Percentiles rank a stretch among this genome's conserved stretches.
phyloP scores from a whole-genome alignment of 2,797 vertebrate species.

The Acanthurus leucopareius region DNA sequence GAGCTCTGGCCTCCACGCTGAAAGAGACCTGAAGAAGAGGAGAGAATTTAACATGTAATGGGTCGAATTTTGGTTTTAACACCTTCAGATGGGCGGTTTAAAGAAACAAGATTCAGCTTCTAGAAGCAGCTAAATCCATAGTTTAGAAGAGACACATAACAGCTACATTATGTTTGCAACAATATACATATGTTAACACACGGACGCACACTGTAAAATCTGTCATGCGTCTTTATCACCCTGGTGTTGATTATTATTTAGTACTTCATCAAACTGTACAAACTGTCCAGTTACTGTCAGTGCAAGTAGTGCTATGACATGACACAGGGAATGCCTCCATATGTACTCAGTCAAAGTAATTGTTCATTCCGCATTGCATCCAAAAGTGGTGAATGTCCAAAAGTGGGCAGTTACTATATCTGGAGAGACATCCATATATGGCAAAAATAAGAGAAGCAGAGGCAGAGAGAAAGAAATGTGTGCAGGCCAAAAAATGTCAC shows the following conservation, averaged over 20 bases:
- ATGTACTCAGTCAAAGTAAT: conserved; percentile 66
- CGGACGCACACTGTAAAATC: not conserved
- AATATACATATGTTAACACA: too few relatives aligned
- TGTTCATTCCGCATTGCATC: conserved; percentile 65
- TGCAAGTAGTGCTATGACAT: conserved; percentile 32
- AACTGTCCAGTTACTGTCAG: conserved; percentile 22
- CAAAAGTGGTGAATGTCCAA: conserved; percentile 77
- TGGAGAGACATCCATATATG: conserved; percentile 81
- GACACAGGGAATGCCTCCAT: conserved; percentile 55
- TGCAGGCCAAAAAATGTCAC: conserved; percentile 74
- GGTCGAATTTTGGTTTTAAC: not conserved
- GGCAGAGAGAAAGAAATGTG: conserved; percentile 67
- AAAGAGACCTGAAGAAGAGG: conserved; percentile 92
- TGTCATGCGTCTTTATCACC: not conserved
- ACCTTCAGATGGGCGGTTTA: not conserved
- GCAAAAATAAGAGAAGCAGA: conserved; percentile 66
- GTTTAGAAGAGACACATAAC: too few relatives aligned
- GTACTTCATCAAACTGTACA: conserved; percentile 15
- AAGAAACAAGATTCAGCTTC: not conserved
- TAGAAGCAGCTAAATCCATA: too few relatives aligned
- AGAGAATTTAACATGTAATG: not conserved
- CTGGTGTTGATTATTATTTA: conserved; percentile 7
- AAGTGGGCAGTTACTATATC: conserved; percentile 71
- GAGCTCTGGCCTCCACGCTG: conserved; percentile 93
- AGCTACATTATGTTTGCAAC: too few relatives aligned